Percentiles rank a stretch among this genome's conserved stretches.
These are phyloP conservation scores for Eledone cirrhosa DNA, from an alignment of 2,888 invertebrate species.

Conservation along the genomic window DNA sequence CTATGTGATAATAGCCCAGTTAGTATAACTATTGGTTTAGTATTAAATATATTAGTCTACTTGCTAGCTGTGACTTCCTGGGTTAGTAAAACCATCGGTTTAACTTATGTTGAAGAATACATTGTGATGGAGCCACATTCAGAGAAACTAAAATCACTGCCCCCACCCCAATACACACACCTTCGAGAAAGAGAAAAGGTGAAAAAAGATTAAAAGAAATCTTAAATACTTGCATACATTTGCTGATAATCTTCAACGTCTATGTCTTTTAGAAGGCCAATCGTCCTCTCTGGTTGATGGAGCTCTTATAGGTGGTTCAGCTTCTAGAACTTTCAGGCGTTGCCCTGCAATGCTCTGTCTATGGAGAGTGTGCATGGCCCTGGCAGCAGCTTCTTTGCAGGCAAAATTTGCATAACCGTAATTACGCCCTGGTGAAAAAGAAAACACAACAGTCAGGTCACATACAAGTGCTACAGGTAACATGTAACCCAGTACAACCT, in stretches of 20 bases:
- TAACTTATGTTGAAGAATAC: too few species aligned
- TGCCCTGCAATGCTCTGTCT: conserved; percentile 89
- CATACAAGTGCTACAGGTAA: too few species aligned
- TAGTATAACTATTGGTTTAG: too few species aligned
- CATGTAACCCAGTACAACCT: too few species aligned
- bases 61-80: too few species aligned
- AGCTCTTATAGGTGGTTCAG: conserved; percentile 72
- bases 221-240: neutral
- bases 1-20: too few species aligned
- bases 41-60: too few species aligned
- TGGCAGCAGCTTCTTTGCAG: conserved; percentile 77
- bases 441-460: too few species aligned
- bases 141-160: too few species aligned
- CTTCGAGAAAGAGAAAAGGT: neutral
- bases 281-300: conserved; percentile 39
- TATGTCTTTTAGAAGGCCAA: conserved; percentile 45
- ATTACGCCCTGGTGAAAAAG: conserved; percentile 73
- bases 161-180: too few species aligned
- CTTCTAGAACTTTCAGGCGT: conserved; percentile 86
- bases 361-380: conserved; percentile 79
- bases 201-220: neutral
- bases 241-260: conserved; percentile 31
- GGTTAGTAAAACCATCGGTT: too few species aligned
- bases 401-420: conserved; percentile 93
- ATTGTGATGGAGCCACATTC: too few species aligned